These are phyloP conservation scores for Budorcas taxicolor DNA, from an alignment of 2,113 vertebrate genomes.

Conservation along the genomic window DNA sequence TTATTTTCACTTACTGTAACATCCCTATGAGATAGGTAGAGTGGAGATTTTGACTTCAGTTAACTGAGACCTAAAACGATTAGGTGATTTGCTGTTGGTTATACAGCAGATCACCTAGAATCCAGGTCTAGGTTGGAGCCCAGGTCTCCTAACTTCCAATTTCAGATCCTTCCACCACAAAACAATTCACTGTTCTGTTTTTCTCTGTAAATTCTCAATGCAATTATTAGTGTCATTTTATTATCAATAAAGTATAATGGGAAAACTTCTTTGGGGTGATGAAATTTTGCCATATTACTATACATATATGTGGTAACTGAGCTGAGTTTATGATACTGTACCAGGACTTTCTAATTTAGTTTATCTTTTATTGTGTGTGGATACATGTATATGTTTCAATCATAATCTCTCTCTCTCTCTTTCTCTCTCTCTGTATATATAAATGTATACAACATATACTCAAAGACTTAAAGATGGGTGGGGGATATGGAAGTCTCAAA, in stretches of 20 bases:
- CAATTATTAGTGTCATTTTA: background rate
- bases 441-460: background rate
- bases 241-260: background rate
- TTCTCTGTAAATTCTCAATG: background rate
- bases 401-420: background rate
- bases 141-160: background rate
- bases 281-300: background rate
- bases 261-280: background rate
- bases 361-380: background rate
- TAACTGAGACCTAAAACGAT: background rate
- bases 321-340: background rate
- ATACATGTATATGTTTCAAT: background rate
- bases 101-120: background rate
- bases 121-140: background rate
- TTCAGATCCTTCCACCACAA: background rate
- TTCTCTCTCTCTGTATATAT: background rate
- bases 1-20: background rate
- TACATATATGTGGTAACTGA: background rate
- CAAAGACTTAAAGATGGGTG: background rate
- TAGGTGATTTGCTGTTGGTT: background rate
- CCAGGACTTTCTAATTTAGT: background rate
- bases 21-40: background rate
- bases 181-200: background rate
- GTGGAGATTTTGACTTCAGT: background rate
- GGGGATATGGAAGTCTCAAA: background rate